Base-by-base conservation (phyloP, 2,888 invertebrate species). In the Meghimatium bilineatum region DNA sequence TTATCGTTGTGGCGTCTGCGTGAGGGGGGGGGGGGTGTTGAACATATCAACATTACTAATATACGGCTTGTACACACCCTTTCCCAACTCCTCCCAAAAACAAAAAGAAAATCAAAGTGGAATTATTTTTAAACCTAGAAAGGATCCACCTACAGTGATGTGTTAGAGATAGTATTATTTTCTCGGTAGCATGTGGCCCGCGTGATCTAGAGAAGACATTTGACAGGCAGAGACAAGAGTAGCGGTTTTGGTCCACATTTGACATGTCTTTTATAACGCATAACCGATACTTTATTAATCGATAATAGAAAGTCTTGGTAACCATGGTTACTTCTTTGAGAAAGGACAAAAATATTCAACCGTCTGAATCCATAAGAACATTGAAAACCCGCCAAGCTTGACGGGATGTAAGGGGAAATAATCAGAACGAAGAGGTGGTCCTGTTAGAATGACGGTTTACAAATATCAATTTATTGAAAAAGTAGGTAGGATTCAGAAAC, bases 211-310 rank as follows among this genome's bases (percentile, higher is more conserved):
- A 29, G 20, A 49, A 74, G 14, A 12, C 14, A n/a, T 74, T 44
- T 29, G 49, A 49, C 17, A 5, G 72, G 49, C 49, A 12, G 29
- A 74, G n/a, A 29, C 29, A 74, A 29, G 49, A 49, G 29, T n/a
- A 29, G 49, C 49, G 49, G 49, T 56, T 56, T 56, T 56, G 23
- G 23, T 56, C 56, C 23, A 56, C 17, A 23, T 17, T 23, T 1
- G 38, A 23, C 71, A 29, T 71, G 29, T 71, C 72, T 74, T 17
- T 32, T n/a, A 74, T 17, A 49, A 44, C 72, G 14, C 72, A 74
- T 71, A 38, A 38, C 71, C 72, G 49, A 74, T 49, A 74, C 72
- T 74, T 74, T 74, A 74, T 74, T 74, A 74, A 74, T 74, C 72
- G 49, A 74, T 74, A 74, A 26, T 29, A 49, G 49, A 74, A 74